Percentiles rank a stretch among this genome's conserved stretches.
Evolutionary conservation across 1,140 invertebrate species (phyloP).

Genomic region (Thaumatotibia leucotreta): DNA sequence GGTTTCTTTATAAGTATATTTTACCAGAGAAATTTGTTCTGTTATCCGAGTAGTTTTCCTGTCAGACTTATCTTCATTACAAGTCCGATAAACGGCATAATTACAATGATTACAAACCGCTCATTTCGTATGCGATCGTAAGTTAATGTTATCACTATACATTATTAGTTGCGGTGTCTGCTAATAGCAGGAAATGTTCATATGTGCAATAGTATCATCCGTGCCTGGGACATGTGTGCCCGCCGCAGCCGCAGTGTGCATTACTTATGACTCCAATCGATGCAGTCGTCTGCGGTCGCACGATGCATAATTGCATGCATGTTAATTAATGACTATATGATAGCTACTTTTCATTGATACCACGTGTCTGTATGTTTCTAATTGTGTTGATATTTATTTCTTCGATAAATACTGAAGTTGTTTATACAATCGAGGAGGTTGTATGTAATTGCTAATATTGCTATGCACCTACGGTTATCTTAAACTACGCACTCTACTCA

Average conservation of each 20-base stretch:
- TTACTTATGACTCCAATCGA: background rate
- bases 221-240: background rate
- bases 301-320: background rate
- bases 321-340: background rate
- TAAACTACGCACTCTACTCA: too few relatives aligned
- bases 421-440: too few relatives aligned
- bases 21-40: background rate
- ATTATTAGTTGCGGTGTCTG: background rate
- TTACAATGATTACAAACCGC: too few relatives aligned
- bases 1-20: background rate
- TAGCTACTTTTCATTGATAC: background rate
- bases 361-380: background rate
- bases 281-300: background rate
- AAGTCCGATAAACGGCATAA: too few relatives aligned
- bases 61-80: too few relatives aligned
- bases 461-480: too few relatives aligned
- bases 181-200: slow-evolving; percentile 8
- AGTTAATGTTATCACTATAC: background rate
- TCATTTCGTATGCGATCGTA: background rate
- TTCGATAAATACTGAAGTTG: too few relatives aligned
- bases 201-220: slow-evolving; percentile 26
- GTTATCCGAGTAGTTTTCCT: too few relatives aligned
- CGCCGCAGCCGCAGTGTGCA: background rate
- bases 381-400: too few relatives aligned
- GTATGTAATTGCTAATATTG: too few relatives aligned